phyloP scores from a whole-genome alignment of 1,140 invertebrate species.

The Drosophila grimshawi region DNA sequence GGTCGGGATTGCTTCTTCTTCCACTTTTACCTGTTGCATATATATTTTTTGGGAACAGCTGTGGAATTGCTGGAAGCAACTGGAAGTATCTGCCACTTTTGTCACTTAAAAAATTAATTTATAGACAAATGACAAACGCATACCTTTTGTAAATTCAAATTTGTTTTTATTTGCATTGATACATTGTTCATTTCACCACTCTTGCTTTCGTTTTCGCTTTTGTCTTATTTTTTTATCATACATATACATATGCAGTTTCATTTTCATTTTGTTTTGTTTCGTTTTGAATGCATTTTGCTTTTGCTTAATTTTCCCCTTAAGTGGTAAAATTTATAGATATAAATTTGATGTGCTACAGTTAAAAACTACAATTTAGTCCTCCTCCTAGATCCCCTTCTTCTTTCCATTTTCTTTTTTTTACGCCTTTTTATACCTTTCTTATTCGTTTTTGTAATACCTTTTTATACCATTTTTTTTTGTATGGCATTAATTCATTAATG shows the following conservation, averaged over 20 bases:
- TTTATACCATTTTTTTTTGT: background rate
- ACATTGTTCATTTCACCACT: slow-evolving; percentile 45
- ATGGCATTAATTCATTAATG: background rate
- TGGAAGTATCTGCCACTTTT: too few relatives aligned
- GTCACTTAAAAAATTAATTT: too few relatives aligned
- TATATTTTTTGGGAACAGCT: too few relatives aligned
- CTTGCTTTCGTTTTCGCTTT: slow-evolving; percentile 15
- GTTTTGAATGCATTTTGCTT: slow-evolving; percentile 2
- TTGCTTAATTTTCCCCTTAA: slow-evolving; percentile 47
- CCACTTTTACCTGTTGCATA: too few relatives aligned
- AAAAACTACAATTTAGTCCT: slow-evolving; percentile 52
- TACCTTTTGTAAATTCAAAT: slow-evolving; percentile 36
- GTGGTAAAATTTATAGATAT: slow-evolving; percentile 44
- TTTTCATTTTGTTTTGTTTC: slow-evolving; percentile 3
- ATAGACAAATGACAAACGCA: background rate
- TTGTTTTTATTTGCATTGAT: slow-evolving; percentile 54
- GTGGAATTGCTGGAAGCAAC: too few relatives aligned
- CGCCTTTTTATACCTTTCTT: background rate
- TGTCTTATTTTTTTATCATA: slow-evolving; percentile 15
- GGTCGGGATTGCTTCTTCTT: too few relatives aligned
- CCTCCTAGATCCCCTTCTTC: background rate
- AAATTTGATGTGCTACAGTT: slow-evolving; percentile 55
- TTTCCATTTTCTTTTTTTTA: slow-evolving; percentile 1
- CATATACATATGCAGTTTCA: slow-evolving; percentile 31
- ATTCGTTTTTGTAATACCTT: background rate